phyloP scores from a whole-genome alignment of 1,140 invertebrate species.

The Drosophila bocki region DNA sequence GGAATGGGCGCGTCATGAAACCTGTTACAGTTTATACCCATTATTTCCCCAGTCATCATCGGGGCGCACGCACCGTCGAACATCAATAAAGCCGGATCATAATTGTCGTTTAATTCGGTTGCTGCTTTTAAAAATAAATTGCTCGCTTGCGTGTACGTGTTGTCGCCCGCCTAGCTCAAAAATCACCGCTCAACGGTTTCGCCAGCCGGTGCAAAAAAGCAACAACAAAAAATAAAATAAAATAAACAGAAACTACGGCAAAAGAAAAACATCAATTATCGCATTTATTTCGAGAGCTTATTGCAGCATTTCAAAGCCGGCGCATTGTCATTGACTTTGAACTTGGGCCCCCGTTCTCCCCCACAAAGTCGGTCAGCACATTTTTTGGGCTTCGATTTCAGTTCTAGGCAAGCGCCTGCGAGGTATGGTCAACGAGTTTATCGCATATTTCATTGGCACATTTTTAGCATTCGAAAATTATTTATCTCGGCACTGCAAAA shows the following conservation, averaged over 20 bases:
- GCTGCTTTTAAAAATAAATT: constrained; percentile 31
- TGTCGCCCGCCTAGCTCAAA: constrained; percentile 13
- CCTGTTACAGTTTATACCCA: constrained; percentile 57
- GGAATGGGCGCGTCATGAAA: constrained; percentile 47
- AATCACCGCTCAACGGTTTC: constrained; percentile 55
- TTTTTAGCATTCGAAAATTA: not conserved
- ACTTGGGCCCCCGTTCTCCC: constrained; percentile 25
- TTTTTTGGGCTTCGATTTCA: constrained; percentile 38
- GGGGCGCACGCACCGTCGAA: constrained; percentile 20
- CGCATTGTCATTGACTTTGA: constrained; percentile 47
- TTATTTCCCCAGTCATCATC: constrained; percentile 27
- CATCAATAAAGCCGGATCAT: constrained; percentile 50
- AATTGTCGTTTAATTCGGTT: constrained; percentile 50
- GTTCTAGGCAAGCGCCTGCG: not conserved
- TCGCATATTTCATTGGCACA: constrained; percentile 7
- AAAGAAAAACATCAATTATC: constrained; percentile 38
- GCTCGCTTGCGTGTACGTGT: constrained; percentile 48
- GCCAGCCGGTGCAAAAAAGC: constrained; percentile 55
- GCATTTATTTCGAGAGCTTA: constrained; percentile 32
- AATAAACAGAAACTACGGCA: constrained; percentile 21
- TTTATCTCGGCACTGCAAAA: not conserved
- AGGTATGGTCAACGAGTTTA: constrained; percentile 23
- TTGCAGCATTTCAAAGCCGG: constrained; percentile 39
- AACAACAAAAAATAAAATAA: constrained; percentile 25
- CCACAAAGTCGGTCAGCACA: constrained; percentile 39